Conservation (phyloP, 2,797 vertebrate genomes). For the Chelmon rostratus region DNA sequence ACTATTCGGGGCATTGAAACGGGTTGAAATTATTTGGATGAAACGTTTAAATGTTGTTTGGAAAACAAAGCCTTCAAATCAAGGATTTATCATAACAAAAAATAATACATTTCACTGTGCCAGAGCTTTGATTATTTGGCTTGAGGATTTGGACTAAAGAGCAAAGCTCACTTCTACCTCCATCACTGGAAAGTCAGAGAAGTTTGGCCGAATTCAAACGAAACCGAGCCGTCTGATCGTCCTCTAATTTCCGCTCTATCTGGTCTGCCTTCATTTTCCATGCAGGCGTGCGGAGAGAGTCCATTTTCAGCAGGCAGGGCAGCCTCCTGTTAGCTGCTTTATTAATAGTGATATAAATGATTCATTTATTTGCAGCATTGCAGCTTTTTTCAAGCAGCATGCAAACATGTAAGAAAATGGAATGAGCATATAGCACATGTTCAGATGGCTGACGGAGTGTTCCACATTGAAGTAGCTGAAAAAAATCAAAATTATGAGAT, state of each 20-base stretch:
- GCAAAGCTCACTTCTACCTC: slow-evolving; percentile 44
- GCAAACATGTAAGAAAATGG: neutral
- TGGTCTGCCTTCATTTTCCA: slow-evolving; percentile 13
- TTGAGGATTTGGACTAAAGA: slow-evolving; percentile 40
- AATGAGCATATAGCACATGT: neutral
- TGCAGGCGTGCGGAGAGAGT: neutral
- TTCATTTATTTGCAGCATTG: neutral
- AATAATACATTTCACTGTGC: slow-evolving; percentile 25
- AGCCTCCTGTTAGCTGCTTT: neutral
- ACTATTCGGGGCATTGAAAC: slow-evolving; percentile 20
- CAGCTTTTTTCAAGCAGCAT: too few relatives aligned
- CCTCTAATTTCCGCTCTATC: slow-evolving; percentile 28
- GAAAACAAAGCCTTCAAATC: slow-evolving; percentile 37
- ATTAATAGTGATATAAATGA: neutral
- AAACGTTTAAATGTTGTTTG: slow-evolving; percentile 32
- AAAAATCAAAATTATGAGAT: slow-evolving; percentile 3
- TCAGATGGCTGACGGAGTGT: neutral
- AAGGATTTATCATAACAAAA: slow-evolving; percentile 44
- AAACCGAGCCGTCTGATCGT: slow-evolving; percentile 21
- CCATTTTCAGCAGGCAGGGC: neutral
- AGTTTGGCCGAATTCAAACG: slow-evolving; percentile 19
- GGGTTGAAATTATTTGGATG: slow-evolving; percentile 27
- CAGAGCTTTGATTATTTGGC: slow-evolving; percentile 66
- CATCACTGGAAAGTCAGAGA: slow-evolving; percentile 38
- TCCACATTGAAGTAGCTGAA: neutral